Evolutionary conservation across 1,140 invertebrate species (phyloP), one percentile per base, ranked within the genome.

Genomic region (Rhyacophila brunnea): DNA sequence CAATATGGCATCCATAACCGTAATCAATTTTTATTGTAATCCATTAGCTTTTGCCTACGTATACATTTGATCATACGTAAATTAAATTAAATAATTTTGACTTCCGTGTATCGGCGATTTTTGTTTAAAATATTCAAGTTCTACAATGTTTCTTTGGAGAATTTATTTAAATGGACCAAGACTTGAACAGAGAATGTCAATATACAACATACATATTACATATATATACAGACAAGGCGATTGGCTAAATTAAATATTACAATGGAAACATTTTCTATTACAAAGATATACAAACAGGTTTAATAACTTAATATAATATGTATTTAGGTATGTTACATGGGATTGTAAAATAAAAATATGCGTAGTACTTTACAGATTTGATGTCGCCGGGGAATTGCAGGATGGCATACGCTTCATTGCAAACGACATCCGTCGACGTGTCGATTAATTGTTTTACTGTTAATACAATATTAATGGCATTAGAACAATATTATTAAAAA

Each of bases 231-330:
- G 19, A 55, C 51, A 55, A 47, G 45, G 38, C 45, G 44, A 58
- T 58, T 51, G 55, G 42, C 55, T 58, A 58, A 50, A 50, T 58
- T 42, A 40, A 57, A 48, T 18, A 50, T 58, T 28, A 58, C 47
- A 42, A 28, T 35, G 55, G 46, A 50, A 50, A 35, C 2, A 44
- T 48, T 48, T 57, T 32, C 54, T 57, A 49, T 48, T 48, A 46
- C 40, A 43, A 43, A 57, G 46, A 58, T 58, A 58, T 58, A 58
- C 46, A 50, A 58, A 58, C 34, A 58, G 48, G 55, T 58, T 51
- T 50, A 58, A 58, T 58, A 58, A 58, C 55, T 58, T 58, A 58
- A 48, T 43, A 28, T 38, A n/a, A n/a, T n/a, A n/a, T 43, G 7
- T 5, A 42, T 20, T 45, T 45, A 57, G 45, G 45, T 57, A 58